Evolutionary conservation across 2,113 vertebrate genomes (phyloP).

Genomic region (Pseudorasbora parva): DNA sequence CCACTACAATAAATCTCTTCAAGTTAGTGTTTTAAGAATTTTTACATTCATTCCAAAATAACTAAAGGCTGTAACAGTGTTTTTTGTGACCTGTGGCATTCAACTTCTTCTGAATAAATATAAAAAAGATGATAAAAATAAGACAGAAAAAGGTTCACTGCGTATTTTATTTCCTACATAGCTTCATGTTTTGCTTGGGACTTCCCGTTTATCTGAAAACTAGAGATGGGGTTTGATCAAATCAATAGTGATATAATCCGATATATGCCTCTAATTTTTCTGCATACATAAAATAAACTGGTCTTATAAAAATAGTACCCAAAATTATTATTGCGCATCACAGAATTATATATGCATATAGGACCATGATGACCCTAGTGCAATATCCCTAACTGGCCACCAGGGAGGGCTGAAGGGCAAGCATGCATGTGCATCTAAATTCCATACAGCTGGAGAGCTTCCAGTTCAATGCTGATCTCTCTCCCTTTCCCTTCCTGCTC

Average conservation of each 20-base stretch:
- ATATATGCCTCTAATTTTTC: background rate
- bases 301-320: background rate
- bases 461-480: slow-evolving; percentile 61
- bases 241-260: background rate
- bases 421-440: slow-evolving; percentile 22
- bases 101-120: too few species aligned
- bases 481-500: slow-evolving; percentile 30
- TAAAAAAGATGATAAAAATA: too few species aligned
- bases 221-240: background rate
- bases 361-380: background rate
- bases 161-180: too few species aligned
- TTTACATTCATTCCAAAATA: too few species aligned
- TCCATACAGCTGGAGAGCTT: slow-evolving; percentile 60
- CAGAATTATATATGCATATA: background rate
- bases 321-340: background rate
- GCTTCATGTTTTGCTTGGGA: too few species aligned
- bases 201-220: background rate
- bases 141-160: too few species aligned
- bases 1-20: too few species aligned
- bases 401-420: slow-evolving; percentile 53
- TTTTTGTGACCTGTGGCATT: background rate
- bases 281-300: background rate
- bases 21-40: too few species aligned
- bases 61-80: too few species aligned
- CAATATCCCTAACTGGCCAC: slow-evolving; percentile 22